phyloP scores from a whole-genome alignment of 2,797 vertebrate species.

The Leontopithecus rosalia region DNA sequence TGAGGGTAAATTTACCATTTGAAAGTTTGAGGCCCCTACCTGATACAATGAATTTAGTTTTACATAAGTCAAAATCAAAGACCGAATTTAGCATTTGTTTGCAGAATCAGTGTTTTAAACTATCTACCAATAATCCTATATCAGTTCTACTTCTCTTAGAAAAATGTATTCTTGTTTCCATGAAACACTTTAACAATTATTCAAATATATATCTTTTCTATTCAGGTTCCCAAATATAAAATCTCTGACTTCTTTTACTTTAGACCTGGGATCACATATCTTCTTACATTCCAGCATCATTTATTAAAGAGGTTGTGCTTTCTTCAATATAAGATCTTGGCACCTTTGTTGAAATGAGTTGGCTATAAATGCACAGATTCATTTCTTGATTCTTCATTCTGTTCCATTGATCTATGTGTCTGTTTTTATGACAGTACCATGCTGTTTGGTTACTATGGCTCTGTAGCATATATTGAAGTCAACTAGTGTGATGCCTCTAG shows the following conservation, averaged over 20 bases:
- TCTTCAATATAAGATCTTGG: neutral
- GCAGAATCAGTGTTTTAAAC: neutral
- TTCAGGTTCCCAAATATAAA: neutral
- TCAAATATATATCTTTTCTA: neutral
- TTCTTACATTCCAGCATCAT: neutral
- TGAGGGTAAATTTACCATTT: neutral
- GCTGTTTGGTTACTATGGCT: neutral
- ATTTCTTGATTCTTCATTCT: neutral
- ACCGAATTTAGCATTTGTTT: neutral
- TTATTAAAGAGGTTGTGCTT: neutral
- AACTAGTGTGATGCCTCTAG: neutral
- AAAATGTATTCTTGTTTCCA: neutral
- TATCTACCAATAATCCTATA: neutral
- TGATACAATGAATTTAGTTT: neutral
- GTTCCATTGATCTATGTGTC: neutral
- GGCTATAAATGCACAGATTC: neutral
- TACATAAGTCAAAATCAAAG: constrained; percentile 16
- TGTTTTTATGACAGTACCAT: neutral
- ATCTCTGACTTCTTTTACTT: neutral
- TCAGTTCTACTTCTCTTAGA: neutral
- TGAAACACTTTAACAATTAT: neutral
- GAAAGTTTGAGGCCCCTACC: neutral
- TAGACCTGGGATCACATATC: neutral
- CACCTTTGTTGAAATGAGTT: neutral
- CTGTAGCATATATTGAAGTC: neutral